A percentile compares a stretch with the other conserved stretches of the same genome.
Evolutionary conservation across 2,797 vertebrate species (phyloP).

Genomic region (Garrulus glandarius): DNA sequence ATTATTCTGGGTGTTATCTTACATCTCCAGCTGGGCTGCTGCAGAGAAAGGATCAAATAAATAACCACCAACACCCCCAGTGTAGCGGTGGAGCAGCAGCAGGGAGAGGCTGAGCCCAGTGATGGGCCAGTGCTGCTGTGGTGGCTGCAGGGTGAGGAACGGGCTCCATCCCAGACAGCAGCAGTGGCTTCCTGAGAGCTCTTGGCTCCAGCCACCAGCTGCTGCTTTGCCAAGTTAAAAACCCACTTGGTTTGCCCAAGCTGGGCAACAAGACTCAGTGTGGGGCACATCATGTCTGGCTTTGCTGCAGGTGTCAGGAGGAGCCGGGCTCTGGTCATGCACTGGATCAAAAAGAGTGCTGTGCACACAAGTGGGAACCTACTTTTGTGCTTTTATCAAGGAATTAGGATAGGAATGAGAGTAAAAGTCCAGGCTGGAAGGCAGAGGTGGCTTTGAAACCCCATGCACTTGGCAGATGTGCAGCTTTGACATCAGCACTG

Average conservation of each 20-base stretch:
- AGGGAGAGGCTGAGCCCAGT: neutral
- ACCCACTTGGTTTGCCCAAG: accelerated
- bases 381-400: neutral
- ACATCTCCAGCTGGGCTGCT: conserved; percentile 4
- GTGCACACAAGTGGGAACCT: accelerated
- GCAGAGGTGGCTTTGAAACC: neutral
- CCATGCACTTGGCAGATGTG: accelerated
- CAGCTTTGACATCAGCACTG: neutral
- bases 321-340: accelerated
- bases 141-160: neutral
- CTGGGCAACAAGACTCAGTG: accelerated
- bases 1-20: conserved; percentile 7
- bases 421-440: neutral
- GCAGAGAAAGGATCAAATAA: neutral
- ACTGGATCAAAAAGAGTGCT: neutral
- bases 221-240: neutral
- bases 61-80: neutral
- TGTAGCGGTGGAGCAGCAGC: accelerated
- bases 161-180: neutral
- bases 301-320: neutral
- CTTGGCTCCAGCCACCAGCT: neutral
- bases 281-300: neutral
- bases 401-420: neutral
- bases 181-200: neutral
- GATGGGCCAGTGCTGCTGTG: accelerated